Evolutionary conservation across 2,797 vertebrate species (phyloP), one percentile per base, ranked within the genome.

Genomic region (Tangara arthus): DNA sequence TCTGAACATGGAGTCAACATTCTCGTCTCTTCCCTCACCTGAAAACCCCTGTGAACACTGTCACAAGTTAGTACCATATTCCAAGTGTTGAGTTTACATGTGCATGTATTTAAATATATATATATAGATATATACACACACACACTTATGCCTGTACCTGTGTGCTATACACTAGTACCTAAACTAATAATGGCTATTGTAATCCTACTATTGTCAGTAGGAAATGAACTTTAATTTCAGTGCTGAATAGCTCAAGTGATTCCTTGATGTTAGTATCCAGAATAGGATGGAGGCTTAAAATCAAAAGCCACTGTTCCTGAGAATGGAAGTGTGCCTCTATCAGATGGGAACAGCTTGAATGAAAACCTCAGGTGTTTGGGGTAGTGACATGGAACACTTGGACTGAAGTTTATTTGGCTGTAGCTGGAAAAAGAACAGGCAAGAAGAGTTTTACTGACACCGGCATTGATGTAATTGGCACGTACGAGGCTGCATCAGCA

Each of bases 361-460:
- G 59, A 81, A 85, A 90, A 83, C 18, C 57, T 65, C 50, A 34
- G 30, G 28, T 91, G 27, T 85, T 60, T 63, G 20, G 10, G 32
- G n/a, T 12, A 91, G 77, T 55, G 73, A 42, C 34, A 72, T 9
- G 20, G 27, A 91, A 64, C 55, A 49, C 23, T 89, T 59, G 34
- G 15, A 59, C 37, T 60, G 41, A 37, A 73, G 56, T 49, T 68
- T 11, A 27, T 70, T 81, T 75, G 53, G 49, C 30, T 50, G 30
- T 53, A 79, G 55, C 44, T 21, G 64, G 59, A 47, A 79, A 84
- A 93, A 80, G 59, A 78, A 66, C 26, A 37, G 24, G 27, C 46
- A 84, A 92, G 39, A 35, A 57, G 68, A 78, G 32, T 82, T 96
- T 64, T 57, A 90, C 78, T 47, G 53, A 68, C 60, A 57, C 32